These are phyloP conservation scores for Conus canariensis DNA, from an alignment of 2,888 invertebrate genomes.

Conservation along the genomic window DNA sequence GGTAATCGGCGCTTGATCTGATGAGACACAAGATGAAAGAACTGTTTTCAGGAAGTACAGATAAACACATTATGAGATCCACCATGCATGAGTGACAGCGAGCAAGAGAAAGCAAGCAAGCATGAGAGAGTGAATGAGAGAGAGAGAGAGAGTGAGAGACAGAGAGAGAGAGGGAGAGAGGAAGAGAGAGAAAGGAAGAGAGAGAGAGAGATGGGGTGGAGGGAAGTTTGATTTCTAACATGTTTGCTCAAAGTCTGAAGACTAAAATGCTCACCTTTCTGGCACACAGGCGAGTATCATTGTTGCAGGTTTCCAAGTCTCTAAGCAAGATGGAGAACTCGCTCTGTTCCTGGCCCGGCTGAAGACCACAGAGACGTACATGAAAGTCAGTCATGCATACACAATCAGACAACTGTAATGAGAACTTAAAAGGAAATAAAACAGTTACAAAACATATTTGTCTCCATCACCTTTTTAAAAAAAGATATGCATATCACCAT, in stretches of 20 bases:
- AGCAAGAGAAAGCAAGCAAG: not conserved
- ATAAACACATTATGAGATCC: not conserved
- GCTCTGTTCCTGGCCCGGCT: constrained; percentile 78
- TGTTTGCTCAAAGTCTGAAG: no score
- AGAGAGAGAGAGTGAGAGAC: not conserved
- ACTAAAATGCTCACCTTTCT: constrained; percentile 81
- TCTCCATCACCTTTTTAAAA: no score
- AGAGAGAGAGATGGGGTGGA: no score
- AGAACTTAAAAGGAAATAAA: no score
- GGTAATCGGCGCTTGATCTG: constrained; percentile 76
- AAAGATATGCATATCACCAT: no score
- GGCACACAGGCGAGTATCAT: constrained; percentile 89
- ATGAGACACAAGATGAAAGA: constrained; percentile 2
- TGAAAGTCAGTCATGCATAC: no score
- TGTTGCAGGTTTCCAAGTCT: constrained; percentile 86
- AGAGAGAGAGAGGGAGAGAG: no score
- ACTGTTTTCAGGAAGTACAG: not conserved
- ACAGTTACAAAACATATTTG: no score
- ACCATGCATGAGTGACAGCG: not conserved
- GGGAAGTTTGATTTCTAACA: no score
- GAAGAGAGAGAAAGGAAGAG: no score
- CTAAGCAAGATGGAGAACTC: constrained; percentile 87
- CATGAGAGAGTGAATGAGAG: not conserved
- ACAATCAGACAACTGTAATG: no score
- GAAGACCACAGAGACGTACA: constrained; percentile 19